Evolutionary conservation across 2,888 invertebrate genomes (phyloP).

Genomic region (Cryptosula pallasiana): DNA sequence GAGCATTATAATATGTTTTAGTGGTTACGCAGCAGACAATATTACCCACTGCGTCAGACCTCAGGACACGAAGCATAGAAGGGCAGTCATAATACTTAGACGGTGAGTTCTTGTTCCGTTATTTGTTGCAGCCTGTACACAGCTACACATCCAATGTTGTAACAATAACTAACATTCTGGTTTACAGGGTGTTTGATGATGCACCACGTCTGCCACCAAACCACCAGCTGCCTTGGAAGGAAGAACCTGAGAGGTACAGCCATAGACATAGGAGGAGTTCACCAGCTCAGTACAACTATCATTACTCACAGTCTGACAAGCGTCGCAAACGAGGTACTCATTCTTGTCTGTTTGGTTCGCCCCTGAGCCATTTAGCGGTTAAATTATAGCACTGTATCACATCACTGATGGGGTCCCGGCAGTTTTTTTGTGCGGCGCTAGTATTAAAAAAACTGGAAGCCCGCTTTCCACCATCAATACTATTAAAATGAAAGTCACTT

Average conservation of each 20-base stretch:
- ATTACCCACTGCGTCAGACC: conserved; percentile 59
- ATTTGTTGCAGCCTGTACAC: no score
- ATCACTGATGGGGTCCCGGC: no score
- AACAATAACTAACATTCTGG: background rate
- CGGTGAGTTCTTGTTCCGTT: conserved; percentile 45
- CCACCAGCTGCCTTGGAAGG: background rate
- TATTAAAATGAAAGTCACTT: no score
- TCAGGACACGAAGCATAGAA: conserved; percentile 56
- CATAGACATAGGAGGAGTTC: background rate
- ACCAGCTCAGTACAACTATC: background rate
- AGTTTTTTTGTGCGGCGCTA: no score
- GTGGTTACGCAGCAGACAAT: conserved; percentile 59
- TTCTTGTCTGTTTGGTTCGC: no score
- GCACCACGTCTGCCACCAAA: conserved; percentile 33
- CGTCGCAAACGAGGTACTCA: no score
- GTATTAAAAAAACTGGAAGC: no score
- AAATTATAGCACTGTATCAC: no score
- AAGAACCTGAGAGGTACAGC: background rate
- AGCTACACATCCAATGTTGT: no score
- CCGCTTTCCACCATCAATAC: no score
- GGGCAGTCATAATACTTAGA: conserved; percentile 58
- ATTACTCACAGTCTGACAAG: background rate
- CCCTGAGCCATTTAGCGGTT: no score
- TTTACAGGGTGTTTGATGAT: conserved; percentile 37
- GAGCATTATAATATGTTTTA: no score